Base-by-base conservation (phyloP, 2,113 vertebrate genomes). In the Lipotes vexillifer region DNA sequence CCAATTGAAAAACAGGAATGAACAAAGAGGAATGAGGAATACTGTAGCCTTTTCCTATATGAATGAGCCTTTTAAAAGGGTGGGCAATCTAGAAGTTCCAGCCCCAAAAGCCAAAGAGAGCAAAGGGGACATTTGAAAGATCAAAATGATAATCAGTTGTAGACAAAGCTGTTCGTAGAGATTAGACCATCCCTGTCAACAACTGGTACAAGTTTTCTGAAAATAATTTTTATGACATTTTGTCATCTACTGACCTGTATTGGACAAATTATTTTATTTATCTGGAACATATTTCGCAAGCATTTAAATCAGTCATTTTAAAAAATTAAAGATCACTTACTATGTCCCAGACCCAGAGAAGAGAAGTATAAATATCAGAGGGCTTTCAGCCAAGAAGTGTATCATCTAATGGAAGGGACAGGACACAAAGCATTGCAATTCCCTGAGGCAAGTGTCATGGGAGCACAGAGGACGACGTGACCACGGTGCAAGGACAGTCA, bases 151-250 rank as follows among this genome's bases (percentile, higher is more conserved):
- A 85, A 81, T 31, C 38, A 29, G 2, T 0, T 55, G 1, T 49
- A 31, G 25, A 41, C 33, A 74, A 68, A 29, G 14, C 7, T 72
- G 3, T n/a, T 85, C 17, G 33, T 33, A 57, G 52, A 57, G 2
- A 63, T 52, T 31, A 85, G 20, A 29, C 4, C 25, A 63, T n/a
- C 6, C 7, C 3, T 65, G 14, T 55, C n/a, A 33, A 44, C 12
- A 49, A 52, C 31, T 68, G n/a, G 5, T 33, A 1, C 21, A 55
- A 25, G 10, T 75, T 90, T 82, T 46, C 68, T 80, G 21, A 78
- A 36, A 88, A 75, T 38, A 94, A 55, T 25, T 75, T 72, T 92
- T n/a, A 33, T 59, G 23, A 74, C 27, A 71, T 66, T 17, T 83
- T 63, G 20, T 38, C 65, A 29, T 27, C 9, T n/a, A 38, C 11